phyloP scores from a whole-genome alignment of 1,140 invertebrate genomes.

The Drosophila orosa region DNA sequence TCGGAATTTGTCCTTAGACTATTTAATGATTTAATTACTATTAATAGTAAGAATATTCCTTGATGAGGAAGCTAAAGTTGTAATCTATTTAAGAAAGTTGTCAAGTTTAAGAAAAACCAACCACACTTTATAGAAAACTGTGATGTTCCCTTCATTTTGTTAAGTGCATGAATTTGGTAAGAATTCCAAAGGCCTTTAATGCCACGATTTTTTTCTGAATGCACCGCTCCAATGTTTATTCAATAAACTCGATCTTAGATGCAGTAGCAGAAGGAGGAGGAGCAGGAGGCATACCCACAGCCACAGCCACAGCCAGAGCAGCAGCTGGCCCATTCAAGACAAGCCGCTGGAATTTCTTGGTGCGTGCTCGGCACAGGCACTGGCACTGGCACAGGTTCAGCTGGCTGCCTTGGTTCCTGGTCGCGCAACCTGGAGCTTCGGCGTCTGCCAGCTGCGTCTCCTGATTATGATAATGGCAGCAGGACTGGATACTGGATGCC shows the following conservation, averaged over 20 bases:
- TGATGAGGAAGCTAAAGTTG: neutral
- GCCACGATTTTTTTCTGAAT: conserved; percentile 22
- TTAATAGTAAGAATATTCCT: neutral
- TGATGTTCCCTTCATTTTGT: neutral
- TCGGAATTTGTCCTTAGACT: too few species aligned
- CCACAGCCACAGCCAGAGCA: conserved; percentile 12
- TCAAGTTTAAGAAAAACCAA: neutral
- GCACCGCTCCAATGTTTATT: conserved; percentile 74
- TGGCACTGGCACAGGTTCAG: conserved; percentile 38
- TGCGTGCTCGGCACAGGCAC: conserved; percentile 83
- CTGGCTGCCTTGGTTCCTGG: conserved; percentile 28
- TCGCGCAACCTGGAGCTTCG: conserved; percentile 38
- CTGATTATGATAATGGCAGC: conserved; percentile 78
- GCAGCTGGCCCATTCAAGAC: conserved; percentile 75
- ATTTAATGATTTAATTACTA: too few species aligned
- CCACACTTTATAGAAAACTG: neutral
- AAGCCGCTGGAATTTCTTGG: conserved; percentile 82
- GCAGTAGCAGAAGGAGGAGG: conserved; percentile 26
- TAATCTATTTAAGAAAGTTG: neutral
- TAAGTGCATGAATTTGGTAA: conserved; percentile 8
- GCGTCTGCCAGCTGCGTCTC: conserved; percentile 74
- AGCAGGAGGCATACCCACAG: conserved; percentile 34
- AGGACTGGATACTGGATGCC: conserved; percentile 30
- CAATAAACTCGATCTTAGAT: conserved; percentile 78
- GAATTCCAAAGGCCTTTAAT: conserved; percentile 4